Evolutionary conservation across 2,888 invertebrate species (phyloP).

Genomic region (Copidosoma aretas): DNA sequence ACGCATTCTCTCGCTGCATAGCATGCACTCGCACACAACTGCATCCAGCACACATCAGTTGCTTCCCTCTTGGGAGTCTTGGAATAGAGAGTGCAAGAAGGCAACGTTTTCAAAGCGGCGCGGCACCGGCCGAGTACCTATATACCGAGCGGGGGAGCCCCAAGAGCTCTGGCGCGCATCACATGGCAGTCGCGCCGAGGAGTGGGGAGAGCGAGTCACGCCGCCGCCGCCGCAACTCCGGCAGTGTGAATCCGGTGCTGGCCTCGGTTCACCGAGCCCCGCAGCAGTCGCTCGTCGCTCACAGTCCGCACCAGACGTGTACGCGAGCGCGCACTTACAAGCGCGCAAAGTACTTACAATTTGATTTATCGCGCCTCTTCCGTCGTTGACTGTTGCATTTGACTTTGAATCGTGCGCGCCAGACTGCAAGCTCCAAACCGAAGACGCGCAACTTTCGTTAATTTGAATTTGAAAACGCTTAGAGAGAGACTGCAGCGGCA

Average conservation of each 20-base stretch:
- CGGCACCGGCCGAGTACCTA: not conserved
- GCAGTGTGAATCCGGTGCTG: conserved; percentile 35
- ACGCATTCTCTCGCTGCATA: not conserved
- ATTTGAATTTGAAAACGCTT: conserved; percentile 70
- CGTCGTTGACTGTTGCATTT: no score
- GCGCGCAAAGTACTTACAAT: no score
- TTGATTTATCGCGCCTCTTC: no score
- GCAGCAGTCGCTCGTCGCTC: conserved; percentile 36
- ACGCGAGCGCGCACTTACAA: not conserved
- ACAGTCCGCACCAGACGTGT: conserved; percentile 15
- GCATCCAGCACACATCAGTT: not conserved
- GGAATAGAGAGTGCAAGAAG: not conserved
- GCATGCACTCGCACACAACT: not conserved
- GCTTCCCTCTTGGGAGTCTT: conserved; percentile 3
- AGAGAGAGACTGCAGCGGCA: no score
- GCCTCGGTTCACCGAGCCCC: conserved; percentile 18
- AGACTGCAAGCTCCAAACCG: conserved; percentile 69
- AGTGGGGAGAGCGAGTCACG: not conserved
- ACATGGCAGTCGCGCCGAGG: not conserved
- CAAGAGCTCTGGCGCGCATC: conserved; percentile 3
- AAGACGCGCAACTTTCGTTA: conserved; percentile 74
- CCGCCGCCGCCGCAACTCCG: conserved; percentile 15
- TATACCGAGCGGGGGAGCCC: no score
- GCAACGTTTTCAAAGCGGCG: conserved; percentile 12
- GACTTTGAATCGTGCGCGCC: not conserved